These are phyloP conservation scores for Menidia menidia DNA, from an alignment of 2,797 vertebrate species.

Conservation along the genomic window DNA sequence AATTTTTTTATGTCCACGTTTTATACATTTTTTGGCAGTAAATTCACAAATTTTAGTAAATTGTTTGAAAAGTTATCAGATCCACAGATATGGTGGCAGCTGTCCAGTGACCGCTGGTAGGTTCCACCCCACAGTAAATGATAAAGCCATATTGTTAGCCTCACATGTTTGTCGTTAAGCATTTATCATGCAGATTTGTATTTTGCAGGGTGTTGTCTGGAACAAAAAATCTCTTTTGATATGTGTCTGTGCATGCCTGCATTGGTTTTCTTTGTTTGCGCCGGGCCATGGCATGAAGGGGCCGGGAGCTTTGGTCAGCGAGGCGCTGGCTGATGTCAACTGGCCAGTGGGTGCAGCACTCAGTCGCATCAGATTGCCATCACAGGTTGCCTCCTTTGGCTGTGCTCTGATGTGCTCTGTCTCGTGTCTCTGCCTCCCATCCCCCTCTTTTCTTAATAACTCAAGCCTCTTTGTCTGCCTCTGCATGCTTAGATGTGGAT, in stretches of 20 bases:
- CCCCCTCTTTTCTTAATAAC: slow-evolving; percentile 47
- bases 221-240: slow-evolving; percentile 55
- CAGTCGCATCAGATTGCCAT: slow-evolving; percentile 82
- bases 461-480: slow-evolving; percentile 59
- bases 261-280: slow-evolving; percentile 67
- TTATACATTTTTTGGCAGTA: neutral
- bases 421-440: slow-evolving; percentile 43
- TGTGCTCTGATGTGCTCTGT: slow-evolving; percentile 48
- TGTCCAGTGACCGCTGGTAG: neutral
- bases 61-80: neutral
- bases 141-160: slow-evolving; percentile 11
- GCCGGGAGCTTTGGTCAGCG: slow-evolving; percentile 72
- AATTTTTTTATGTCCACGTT: neutral
- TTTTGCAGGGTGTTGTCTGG: slow-evolving; percentile 47
- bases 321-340: slow-evolving; percentile 77
- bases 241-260: slow-evolving; percentile 51
- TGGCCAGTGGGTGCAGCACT: slow-evolving; percentile 74
- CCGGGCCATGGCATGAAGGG: slow-evolving; percentile 75
- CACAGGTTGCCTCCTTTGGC: slow-evolving; percentile 63
- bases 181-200: slow-evolving; percentile 23
- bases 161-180: slow-evolving; percentile 11
- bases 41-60: neutral
- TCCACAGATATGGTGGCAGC: neutral
- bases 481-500: slow-evolving; percentile 37
- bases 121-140: neutral